Percentiles rank a stretch among this genome's conserved stretches.
Conservation (phyloP, 2,113 vertebrate species). For the Ellobius talpinus region DNA sequence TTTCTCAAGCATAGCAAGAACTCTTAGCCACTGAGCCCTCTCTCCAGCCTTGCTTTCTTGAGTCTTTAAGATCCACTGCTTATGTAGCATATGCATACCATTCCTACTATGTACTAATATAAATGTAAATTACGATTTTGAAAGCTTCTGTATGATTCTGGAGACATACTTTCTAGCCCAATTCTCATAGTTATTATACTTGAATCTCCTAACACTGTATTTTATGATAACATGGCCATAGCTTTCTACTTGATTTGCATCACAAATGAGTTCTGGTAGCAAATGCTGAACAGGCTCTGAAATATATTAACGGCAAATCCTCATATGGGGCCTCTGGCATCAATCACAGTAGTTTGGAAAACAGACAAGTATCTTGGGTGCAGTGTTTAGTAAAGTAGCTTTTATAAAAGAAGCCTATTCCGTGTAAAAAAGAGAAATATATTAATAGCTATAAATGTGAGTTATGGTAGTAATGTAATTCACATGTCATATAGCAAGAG, state of each 20-base stretch:
- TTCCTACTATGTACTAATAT: background rate
- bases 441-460: background rate
- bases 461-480: background rate
- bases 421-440: background rate
- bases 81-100: background rate
- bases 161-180: background rate
- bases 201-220: background rate
- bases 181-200: background rate
- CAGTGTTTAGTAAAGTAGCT: background rate
- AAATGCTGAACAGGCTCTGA: conserved; percentile 23
- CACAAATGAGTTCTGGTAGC: background rate
- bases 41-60: background rate
- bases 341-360: background rate
- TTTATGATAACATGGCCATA: background rate
- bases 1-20: background rate
- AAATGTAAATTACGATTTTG: background rate
- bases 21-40: background rate
- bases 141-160: background rate
- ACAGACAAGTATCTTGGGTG: background rate
- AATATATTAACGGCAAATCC: conserved; percentile 11
- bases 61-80: background rate
- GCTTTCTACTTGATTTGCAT: background rate
- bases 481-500: background rate
- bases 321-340: background rate
- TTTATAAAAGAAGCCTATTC: background rate